Percentiles rank a stretch among this genome's conserved stretches.
These are phyloP conservation scores for Emys orbicularis DNA, from an alignment of 2,797 vertebrate genomes.

Conservation along the genomic window DNA sequence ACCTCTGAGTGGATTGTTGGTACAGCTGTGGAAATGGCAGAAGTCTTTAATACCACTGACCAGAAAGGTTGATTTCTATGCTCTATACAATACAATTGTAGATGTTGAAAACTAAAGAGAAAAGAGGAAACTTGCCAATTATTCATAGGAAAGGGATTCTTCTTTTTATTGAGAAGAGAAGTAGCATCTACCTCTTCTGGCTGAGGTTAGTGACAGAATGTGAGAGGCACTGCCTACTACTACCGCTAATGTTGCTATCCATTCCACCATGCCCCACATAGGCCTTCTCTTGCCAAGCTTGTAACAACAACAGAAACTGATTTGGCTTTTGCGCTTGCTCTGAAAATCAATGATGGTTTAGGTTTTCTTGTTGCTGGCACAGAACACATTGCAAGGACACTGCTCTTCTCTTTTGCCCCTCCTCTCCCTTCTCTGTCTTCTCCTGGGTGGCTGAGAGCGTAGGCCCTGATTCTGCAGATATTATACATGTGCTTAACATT, in stretches of 20 bases:
- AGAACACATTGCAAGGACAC: background rate
- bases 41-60: background rate
- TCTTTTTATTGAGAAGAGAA: background rate
- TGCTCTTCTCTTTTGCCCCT: background rate
- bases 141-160: background rate
- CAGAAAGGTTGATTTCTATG: background rate
- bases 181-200: background rate
- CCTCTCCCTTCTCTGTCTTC: constrained; percentile 13
- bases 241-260: background rate
- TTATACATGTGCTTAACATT: background rate
- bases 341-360: background rate
- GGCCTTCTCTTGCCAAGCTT: background rate
- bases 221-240: accelerated
- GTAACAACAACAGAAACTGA: background rate
- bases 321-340: background rate
- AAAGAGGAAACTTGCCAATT: background rate
- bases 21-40: background rate
- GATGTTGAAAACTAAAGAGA: background rate
- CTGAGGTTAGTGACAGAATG: background rate
- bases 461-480: background rate
- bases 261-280: background rate
- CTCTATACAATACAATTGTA: background rate
- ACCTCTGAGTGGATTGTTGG: background rate
- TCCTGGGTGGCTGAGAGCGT: background rate
- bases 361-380: background rate